Conservation (phyloP, 2,888 invertebrate species). For the Geophilus truncorum region DNA sequence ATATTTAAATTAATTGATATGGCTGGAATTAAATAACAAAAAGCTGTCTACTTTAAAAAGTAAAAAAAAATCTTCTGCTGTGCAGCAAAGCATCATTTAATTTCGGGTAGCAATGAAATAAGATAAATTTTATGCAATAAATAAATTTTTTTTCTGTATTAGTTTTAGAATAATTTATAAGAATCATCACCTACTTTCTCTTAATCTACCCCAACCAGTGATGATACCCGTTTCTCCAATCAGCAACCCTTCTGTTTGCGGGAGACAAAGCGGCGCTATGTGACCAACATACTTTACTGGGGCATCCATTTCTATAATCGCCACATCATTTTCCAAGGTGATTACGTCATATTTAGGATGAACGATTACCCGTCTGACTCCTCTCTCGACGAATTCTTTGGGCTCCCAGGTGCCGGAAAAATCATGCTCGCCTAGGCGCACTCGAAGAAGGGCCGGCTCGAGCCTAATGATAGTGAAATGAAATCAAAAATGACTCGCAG, state of each 20-base stretch:
- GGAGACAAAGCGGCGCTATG: conserved; percentile 31
- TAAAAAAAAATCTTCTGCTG: too few relatives aligned
- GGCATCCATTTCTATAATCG: conserved; percentile 4
- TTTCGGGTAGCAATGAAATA: too few relatives aligned
- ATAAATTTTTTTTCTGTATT: neutral
- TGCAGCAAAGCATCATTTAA: too few relatives aligned
- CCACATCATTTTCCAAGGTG: conserved; percentile 31
- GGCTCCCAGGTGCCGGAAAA: conserved; percentile 31
- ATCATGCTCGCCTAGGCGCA: conserved; percentile 31
- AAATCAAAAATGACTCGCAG: conserved; percentile 27
- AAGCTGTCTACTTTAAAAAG: too few relatives aligned
- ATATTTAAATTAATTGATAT: too few relatives aligned
- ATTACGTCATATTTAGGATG: conserved; percentile 21
- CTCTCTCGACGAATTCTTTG: neutral
- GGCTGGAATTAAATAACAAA: too few relatives aligned
- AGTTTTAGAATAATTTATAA: too few relatives aligned
- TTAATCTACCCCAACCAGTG: conserved; percentile 32
- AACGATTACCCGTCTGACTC: neutral
- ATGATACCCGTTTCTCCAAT: neutral
- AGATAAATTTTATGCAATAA: too few relatives aligned
- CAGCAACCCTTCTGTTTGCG: neutral
- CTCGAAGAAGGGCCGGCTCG: neutral
- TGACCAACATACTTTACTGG: conserved; percentile 5
- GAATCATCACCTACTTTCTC: too few relatives aligned
- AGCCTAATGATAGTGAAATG: conserved; percentile 15